Evolutionary conservation across 2,888 invertebrate species (phyloP), one percentile per base, ranked within the genome.

Genomic region (Epistrophe grossulariae): DNA sequence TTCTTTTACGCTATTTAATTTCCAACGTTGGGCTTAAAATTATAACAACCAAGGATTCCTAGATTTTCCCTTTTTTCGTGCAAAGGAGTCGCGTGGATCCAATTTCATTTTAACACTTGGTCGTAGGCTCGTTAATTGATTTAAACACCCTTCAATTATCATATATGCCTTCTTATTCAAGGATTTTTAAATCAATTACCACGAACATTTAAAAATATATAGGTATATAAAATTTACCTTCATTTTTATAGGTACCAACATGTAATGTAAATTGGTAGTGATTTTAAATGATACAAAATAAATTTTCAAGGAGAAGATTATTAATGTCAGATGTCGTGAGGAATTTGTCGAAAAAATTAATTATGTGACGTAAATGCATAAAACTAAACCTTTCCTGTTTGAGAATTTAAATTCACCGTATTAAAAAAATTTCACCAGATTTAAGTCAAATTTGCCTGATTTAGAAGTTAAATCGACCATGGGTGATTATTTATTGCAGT

Each of bases 91-190:
- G 15, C n/a, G 10, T 24, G 55, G 8, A 28, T 24, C 24, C 62
- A 43, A 24, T 62, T 24, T 15, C 24, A 62, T 62, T 62, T 62
- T 9, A 62, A 62, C 24, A 40, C 15, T 38, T 60, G 38, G 38
- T 40, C 8, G 40, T 24, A 38, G 19, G 19, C 11, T 62, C 8
- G 40, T 62, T 62, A 62, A 62, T 62, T 43, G 24, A 43, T 62
- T 62, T 62, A 43, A 40, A 60, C 40, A 62, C 40, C 43, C 43
- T 62, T 62, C 4, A 19, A 40, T 62, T 62, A 43, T 62, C 43
- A n/a, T 40, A 62, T 15, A 17, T 15, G 17, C 13, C 5, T 24
- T 24, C 11, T 59, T 38, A 2, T 38, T 38, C 10, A 35, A n/a
- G 17, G 31, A 59, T 59, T 35, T 59, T 35, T 31, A 59, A 59